Conservation (phyloP, 2,888 invertebrate genomes). For the Apamea sordens region DNA sequence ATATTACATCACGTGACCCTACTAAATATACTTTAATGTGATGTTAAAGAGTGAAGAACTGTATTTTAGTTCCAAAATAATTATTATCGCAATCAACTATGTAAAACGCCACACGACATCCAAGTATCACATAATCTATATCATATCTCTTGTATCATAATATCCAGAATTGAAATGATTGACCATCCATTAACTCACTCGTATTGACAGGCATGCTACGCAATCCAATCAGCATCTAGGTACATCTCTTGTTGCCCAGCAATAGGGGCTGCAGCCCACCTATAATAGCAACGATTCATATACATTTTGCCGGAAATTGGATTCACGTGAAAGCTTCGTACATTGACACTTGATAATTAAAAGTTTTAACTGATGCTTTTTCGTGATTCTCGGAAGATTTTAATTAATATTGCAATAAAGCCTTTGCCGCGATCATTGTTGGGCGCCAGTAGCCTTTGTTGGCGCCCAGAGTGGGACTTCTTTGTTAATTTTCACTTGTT, state of each 20-base stretch:
- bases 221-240: slow-evolving; percentile 31
- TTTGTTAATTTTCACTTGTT: background rate
- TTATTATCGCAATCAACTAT: no score
- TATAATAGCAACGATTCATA: background rate
- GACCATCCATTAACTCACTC: slow-evolving; percentile 5
- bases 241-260: slow-evolving; percentile 21
- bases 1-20: background rate
- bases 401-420: slow-evolving; percentile 5
- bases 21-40: background rate
- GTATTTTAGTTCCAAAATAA: background rate
- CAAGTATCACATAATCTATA: slow-evolving; percentile 5
- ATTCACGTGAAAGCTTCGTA: slow-evolving; percentile 9
- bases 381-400: slow-evolving; percentile 11
- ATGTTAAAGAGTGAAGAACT: background rate
- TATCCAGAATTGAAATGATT: slow-evolving; percentile 19
- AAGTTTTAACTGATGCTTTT: slow-evolving; percentile 1
- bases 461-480: slow-evolving; percentile 16
- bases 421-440: background rate
- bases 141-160: slow-evolving; percentile 4
- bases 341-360: slow-evolving; percentile 15
- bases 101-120: background rate
- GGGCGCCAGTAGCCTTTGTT: slow-evolving; percentile 13
- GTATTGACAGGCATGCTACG: slow-evolving; percentile 12
- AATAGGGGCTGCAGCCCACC: background rate
- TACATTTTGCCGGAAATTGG: slow-evolving; percentile 27